Evolutionary conservation across 2,113 vertebrate genomes (phyloP), one percentile per base, ranked within the genome.

Genomic region (Oncorhynchus nerka): DNA sequence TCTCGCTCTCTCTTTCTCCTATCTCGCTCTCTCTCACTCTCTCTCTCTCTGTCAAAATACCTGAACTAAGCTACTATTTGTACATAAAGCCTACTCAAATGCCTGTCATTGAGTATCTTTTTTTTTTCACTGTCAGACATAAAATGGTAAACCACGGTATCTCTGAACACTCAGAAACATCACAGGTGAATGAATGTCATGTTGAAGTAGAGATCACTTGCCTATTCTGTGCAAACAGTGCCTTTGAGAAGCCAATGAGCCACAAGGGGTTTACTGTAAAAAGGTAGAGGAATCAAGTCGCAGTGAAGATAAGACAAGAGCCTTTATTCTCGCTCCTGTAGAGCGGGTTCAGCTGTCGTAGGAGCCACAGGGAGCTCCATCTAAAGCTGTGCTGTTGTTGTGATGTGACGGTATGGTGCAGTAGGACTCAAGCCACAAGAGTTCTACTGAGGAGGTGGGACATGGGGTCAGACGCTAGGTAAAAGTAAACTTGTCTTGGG

Each of bases 171-270:
- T 34, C 34, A 39, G 8, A 39, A 39, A 39, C 39, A 39, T 39
- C 39, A 39, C 39, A 39, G 39, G 39, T 39, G 39, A 8, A 15
- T 26, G 65, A 26, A 30, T 15, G 26, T 5, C 22, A 65, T 19
- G 62, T 19, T n/a, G 62, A n/a, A 8, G 62, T 5, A 22, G 62
- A 26, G 64, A 34, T 34, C 34, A 61, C 19, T 61, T 7, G 69
- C 34, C 39, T 70, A 32, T 51, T 76, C 75, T 76, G 28, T 26
- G 26, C 69, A 76, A 19, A 70, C 75, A 66, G 28, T 28, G 57
- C 75, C 61, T 49, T 61, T 68, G 24, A 34, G 55, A 77, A 70
- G 62, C 74, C 78, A 80, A 55, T 68, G 69, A 75, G 74, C 67
- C 48, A 59, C 22, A 49, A 51, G 70, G 20, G 26, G 5, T 12